Evolutionary conservation across 1,140 invertebrate genomes (phyloP).

Genomic region (Popillia japonica): DNA sequence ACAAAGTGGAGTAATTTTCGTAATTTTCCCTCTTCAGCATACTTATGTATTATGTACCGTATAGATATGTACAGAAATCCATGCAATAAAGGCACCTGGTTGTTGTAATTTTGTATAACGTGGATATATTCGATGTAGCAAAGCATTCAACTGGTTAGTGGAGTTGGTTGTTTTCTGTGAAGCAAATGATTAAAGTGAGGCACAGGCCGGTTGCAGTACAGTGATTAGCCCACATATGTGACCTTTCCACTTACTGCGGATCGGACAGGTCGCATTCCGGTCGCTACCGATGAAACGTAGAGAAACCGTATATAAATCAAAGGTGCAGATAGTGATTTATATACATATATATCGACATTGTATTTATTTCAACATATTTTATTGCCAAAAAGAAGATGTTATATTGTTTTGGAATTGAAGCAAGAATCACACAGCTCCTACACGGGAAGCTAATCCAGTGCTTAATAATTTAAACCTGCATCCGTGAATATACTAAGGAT

Average conservation of each 20-base stretch:
- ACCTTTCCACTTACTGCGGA: slow-evolving; percentile 19
- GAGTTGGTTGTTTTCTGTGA: not conserved
- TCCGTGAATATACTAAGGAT: no score
- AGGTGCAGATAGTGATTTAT: not conserved
- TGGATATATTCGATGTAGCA: not conserved
- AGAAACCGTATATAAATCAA: slow-evolving; percentile 7
- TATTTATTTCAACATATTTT: no score
- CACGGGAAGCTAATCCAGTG: no score
- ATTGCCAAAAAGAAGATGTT: no score
- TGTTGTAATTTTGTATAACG: not conserved
- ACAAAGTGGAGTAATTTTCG: slow-evolving; percentile 9
- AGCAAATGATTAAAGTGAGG: not conserved
- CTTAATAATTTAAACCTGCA: no score
- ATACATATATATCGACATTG: not conserved
- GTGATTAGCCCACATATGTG: slow-evolving; percentile 32
- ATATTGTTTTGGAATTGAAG: no score
- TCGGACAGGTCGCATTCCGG: slow-evolving; percentile 22
- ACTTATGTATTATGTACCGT: not conserved
- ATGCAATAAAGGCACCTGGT: not conserved
- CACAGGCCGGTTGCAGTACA: not conserved
- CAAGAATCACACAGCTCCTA: no score
- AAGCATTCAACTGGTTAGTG: not conserved
- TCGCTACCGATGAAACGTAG: slow-evolving; percentile 9
- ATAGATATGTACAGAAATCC: not conserved
- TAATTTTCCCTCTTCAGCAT: not conserved